Percentiles rank a stretch among this genome's conserved stretches.
Conservation (phyloP, 2,888 invertebrate species). For the Acheta domesticus region DNA sequence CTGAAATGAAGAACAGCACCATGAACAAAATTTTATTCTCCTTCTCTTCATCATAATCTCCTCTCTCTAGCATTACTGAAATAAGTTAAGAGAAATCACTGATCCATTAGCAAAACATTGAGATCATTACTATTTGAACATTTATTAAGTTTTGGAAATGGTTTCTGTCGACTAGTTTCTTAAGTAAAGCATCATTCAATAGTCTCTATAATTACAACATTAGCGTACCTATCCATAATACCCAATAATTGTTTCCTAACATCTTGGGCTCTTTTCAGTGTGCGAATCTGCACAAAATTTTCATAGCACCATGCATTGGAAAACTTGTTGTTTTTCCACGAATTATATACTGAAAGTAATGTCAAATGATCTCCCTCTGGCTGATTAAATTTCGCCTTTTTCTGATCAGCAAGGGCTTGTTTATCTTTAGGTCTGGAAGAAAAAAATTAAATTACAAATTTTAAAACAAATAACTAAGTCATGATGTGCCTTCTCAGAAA, state of each 20-base stretch:
- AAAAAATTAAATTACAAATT: neutral
- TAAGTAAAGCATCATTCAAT: too few species aligned
- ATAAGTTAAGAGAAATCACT: too few species aligned
- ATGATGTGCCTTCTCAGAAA: neutral
- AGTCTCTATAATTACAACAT: too few species aligned
- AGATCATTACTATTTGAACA: too few species aligned
- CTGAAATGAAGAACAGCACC: slow-evolving; percentile 48
- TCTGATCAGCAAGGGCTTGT: slow-evolving; percentile 95
- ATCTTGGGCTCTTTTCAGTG: slow-evolving; percentile 94
- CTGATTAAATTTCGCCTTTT: slow-evolving; percentile 99
- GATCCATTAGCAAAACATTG: too few species aligned
- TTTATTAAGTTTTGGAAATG: too few species aligned
- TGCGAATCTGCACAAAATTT: slow-evolving; percentile 96
- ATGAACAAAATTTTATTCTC: too few species aligned
- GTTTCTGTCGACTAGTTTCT: too few species aligned
- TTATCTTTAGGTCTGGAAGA: slow-evolving; percentile 78
- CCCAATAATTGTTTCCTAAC: slow-evolving; percentile 95
- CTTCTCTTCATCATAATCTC: too few species aligned
- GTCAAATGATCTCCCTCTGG: slow-evolving; percentile 98
- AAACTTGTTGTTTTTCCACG: slow-evolving; percentile 99
- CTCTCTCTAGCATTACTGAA: too few species aligned
- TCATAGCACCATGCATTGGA: slow-evolving; percentile 99
- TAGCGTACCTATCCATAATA: slow-evolving; percentile 83
- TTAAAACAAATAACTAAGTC: neutral
- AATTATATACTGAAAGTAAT: slow-evolving; percentile 95